Evolutionary conservation across 2,797 vertebrate genomes (phyloP), one percentile per base, ranked within the genome.

Genomic region (Darevskia nairensis): DNA sequence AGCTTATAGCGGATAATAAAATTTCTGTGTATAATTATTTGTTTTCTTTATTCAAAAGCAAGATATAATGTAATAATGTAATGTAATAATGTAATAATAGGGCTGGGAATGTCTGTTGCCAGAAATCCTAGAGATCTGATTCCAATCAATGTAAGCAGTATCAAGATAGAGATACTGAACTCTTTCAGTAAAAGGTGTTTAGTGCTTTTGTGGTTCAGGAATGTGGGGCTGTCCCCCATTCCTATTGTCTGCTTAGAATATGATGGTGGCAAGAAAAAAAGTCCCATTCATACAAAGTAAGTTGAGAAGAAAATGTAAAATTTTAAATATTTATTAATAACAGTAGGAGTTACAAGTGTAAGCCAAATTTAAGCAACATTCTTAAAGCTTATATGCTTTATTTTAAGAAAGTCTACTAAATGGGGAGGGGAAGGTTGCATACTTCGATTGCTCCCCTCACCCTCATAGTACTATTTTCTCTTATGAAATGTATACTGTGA

Each of bases 381-480:
- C 50, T 61, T 13, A 69, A 35, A 82, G 17, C 68, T 82, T 66
- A 66, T 78, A 25, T 8, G 15, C 2, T 74, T n/a, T n/a, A 35
- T 39, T 69, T 77, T 41, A 55, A 69, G 35, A 61, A 44, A 82
- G 32, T 71, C 39, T 44, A 66, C 27, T 82, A 35, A 35, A 79
- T 72, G 10, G 10, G 19, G 17, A 7, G 66, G 1, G 32, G 15
- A 59, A 77, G 61, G 39, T 29, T 69, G 25, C 39, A n/a, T 39
- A 3, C 61, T 80, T 85, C 8, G 71, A 80, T 80, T 39, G 50
- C 8, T 80, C 8, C 23, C 8, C 19, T 55, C 55, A 85, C 72
- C 69, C 80, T 66, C 27, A 74, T 66, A 66, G 76, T 80, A 85
- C 64, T 29, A 64, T 41, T 85, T 89, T 64, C 68, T 74, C 55